Percentiles rank a stretch among this genome's conserved stretches.
Evolutionary conservation across 2,888 invertebrate species (phyloP).

Genomic region (Napeogenes inachia): DNA sequence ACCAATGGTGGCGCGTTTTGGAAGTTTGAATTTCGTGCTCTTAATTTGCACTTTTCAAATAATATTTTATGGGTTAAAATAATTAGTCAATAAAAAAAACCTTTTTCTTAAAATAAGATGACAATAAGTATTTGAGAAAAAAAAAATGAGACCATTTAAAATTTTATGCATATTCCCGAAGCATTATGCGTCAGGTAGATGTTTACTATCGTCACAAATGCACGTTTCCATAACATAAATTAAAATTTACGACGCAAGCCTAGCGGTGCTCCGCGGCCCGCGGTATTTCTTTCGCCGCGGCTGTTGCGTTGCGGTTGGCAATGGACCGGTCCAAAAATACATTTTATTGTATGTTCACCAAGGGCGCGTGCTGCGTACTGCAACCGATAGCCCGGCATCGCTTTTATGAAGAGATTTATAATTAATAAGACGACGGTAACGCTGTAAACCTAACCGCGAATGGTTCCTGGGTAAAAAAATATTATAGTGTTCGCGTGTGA

Average conservation of each 20-base stretch:
- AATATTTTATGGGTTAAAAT: no score
- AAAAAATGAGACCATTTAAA: no score
- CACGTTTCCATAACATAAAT: slow-evolving; percentile 43
- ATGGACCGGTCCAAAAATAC: slow-evolving; percentile 70
- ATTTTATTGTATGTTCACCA: slow-evolving; percentile 71
- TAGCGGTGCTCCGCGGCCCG: slow-evolving; percentile 43
- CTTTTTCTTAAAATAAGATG: no score
- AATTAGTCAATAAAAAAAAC: no score
- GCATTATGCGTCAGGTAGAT: slow-evolving; percentile 28
- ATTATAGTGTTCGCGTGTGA: slow-evolving; percentile 32
- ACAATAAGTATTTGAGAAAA: no score
- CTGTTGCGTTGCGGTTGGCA: slow-evolving; percentile 68
- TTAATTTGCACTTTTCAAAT: no score
- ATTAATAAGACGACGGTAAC: slow-evolving; percentile 50
- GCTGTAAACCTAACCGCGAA: slow-evolving; percentile 57
- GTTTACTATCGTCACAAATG: slow-evolving; percentile 43
- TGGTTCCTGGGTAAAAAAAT: slow-evolving; percentile 43
- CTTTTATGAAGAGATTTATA: slow-evolving; percentile 57
- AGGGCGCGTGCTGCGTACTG: slow-evolving; percentile 55
- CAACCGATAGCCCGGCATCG: slow-evolving; percentile 31
- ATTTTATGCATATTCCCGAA: no score
- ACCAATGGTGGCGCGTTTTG: no score
- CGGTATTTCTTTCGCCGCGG: slow-evolving; percentile 58
- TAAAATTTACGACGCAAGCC: slow-evolving; percentile 45
- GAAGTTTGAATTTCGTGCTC: no score